Percentiles rank a stretch among this genome's conserved stretches.
phyloP scores from a whole-genome alignment of 2,113 vertebrate species.

The Felis catus region DNA sequence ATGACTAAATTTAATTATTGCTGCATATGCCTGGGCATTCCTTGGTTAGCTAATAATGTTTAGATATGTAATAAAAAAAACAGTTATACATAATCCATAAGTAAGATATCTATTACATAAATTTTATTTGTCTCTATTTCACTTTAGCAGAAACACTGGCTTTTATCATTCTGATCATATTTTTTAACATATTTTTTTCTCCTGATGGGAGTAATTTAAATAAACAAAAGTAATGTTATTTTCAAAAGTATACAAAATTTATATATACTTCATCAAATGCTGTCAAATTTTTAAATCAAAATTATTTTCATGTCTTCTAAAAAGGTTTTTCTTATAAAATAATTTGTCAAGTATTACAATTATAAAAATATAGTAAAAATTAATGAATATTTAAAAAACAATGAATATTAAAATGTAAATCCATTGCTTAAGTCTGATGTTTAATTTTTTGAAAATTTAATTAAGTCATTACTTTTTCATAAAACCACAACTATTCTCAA shows the following conservation, averaged over 20 bases:
- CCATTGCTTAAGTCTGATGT: background rate
- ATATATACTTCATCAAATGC: background rate
- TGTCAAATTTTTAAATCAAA: slow-evolving; percentile 38
- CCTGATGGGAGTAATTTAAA: background rate
- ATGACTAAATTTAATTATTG: background rate
- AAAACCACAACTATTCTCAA: background rate
- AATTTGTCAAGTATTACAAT: background rate
- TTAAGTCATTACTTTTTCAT: slow-evolving; percentile 1
- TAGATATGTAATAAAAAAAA: background rate
- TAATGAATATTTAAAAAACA: background rate
- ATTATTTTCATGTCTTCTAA: background rate
- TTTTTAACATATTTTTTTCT: background rate
- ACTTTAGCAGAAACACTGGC: background rate
- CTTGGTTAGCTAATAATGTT: background rate
- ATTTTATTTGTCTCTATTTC: slow-evolving; percentile 15
- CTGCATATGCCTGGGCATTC: background rate
- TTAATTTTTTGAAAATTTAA: background rate
- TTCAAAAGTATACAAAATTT: slow-evolving; percentile 27
- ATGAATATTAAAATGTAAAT: slow-evolving; percentile 8
- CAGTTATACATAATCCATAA: background rate
- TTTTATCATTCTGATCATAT: background rate
- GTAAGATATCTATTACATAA: background rate
- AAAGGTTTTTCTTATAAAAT: background rate
- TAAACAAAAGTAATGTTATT: background rate
- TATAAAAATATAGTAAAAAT: background rate